Base-by-base conservation (phyloP, 1,140 invertebrate genomes). In the Sminthurides bifidus region DNA sequence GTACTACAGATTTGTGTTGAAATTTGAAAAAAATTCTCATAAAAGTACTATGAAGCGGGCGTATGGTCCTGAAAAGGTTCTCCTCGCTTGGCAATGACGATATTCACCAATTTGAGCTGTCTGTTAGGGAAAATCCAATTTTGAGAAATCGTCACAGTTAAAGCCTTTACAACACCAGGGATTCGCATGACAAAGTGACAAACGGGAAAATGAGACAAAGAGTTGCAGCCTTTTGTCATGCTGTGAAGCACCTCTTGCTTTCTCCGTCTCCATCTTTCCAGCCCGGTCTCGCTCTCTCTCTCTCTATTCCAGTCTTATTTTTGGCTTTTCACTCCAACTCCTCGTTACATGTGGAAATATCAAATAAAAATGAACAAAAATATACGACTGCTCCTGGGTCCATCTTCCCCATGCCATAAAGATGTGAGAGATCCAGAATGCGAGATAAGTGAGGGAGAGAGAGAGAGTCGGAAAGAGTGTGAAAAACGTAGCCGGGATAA, bases 181-280 rank as follows among this genome's bases (percentile, higher is more conserved):
- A 46, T 46, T 29, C 21, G 21, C 44, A 26, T 46, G 44, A 46
- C 44, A 46, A 46, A 46, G 44, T 26, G 44, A 10, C 23, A 43
- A 23, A 23, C 10, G 24, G 41, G 15, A 19, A n/a, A 31, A 49
- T 27, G 35, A 49, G 35, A 49, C 35, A 31, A 49, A 49, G 35
- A 26, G 24, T 26, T 41, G 8, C 8, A 35, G 33, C n/a, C 33
- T 35, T 35, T 8, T 10, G 38, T 41, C 38, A n/a, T n/a, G n/a
- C n/a, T n/a, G n/a, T n/a, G n/a, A n/a, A n/a, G n/a, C n/a, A n/a
- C n/a, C n/a, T n/a, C 38, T 41, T 41, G n/a, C 17, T n/a, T 41
- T 8, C 38, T 8, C 5, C 23, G n/a, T 41, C n/a, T 41, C 38
- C 38, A 41, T 4, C n/a, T n/a, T n/a, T n/a, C n/a, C n/a, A n/a